Evolutionary conservation across 2,797 vertebrate genomes (phyloP).

Genomic region (Myotis daubentonii): DNA sequence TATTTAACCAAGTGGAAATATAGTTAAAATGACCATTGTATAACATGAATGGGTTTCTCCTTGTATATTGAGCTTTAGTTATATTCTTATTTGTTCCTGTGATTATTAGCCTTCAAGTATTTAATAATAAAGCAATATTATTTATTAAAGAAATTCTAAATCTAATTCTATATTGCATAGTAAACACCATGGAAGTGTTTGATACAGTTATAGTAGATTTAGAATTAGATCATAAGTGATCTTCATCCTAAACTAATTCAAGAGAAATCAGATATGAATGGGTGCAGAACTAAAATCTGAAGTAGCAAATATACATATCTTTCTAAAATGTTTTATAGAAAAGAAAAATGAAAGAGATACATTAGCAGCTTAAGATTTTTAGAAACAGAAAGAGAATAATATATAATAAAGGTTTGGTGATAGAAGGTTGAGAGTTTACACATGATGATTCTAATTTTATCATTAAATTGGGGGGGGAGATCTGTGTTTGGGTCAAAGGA

Average conservation of each 20-base stretch:
- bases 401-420: neutral
- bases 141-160: neutral
- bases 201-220: neutral
- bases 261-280: neutral
- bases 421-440: neutral
- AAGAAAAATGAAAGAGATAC: neutral
- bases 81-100: neutral
- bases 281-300: neutral
- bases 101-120: neutral
- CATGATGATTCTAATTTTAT: neutral
- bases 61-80: neutral
- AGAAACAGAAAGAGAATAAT: neutral
- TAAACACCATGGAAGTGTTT: neutral
- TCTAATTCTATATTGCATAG: neutral
- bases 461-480: neutral
- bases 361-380: neutral
- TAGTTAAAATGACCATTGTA: slow-evolving; percentile 26
- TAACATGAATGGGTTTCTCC: neutral
- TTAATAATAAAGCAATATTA: neutral
- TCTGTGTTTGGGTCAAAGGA: fast-evolving
- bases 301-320: neutral
- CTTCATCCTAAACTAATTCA: neutral
- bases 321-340: neutral
- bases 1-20: neutral
- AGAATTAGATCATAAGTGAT: neutral